These are phyloP conservation scores for Galaxea fascicularis DNA, from an alignment of 92 coral and sea anemone genomes.

Conservation along the genomic window DNA sequence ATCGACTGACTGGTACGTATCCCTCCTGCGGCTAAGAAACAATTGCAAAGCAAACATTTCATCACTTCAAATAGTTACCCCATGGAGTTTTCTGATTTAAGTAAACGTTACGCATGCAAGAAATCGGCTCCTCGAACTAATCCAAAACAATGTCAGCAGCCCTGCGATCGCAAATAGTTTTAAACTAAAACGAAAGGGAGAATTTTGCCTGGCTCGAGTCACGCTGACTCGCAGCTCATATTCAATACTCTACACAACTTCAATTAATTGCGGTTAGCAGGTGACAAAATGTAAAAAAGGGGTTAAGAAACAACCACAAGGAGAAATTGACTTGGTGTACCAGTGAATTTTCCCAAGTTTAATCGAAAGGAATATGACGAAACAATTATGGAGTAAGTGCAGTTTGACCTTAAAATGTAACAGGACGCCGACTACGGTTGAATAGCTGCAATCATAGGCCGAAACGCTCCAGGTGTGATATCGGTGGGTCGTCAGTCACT, in stretches of 20 bases:
- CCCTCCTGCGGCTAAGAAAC: not conserved
- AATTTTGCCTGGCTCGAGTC: not conserved
- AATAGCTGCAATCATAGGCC: not conserved
- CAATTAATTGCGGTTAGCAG: not conserved
- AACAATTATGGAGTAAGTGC: not conserved
- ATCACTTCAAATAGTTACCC: not conserved
- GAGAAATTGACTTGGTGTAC: not conserved
- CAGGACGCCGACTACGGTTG: not conserved
- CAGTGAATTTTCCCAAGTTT: not conserved
- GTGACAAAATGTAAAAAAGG: not conserved
- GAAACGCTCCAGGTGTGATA: not conserved
- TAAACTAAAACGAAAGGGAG: not conserved
- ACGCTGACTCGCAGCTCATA: not conserved
- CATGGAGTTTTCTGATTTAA: not conserved
- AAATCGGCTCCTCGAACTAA: too few relatives aligned
- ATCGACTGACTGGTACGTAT: not conserved
- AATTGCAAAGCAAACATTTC: slow-evolving; percentile 31
- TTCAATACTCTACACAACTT: not conserved
- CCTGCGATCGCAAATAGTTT: not conserved
- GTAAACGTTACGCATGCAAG: slow-evolving; percentile 33
- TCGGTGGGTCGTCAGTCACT: not conserved
- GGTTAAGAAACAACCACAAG: not conserved
- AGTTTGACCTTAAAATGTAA: not conserved
- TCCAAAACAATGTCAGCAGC: not conserved
- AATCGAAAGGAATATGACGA: not conserved